Percentiles rank a stretch among this genome's conserved stretches.
phyloP scores from a whole-genome alignment of 2,797 vertebrate genomes.

The Smutsia gigantea region DNA sequence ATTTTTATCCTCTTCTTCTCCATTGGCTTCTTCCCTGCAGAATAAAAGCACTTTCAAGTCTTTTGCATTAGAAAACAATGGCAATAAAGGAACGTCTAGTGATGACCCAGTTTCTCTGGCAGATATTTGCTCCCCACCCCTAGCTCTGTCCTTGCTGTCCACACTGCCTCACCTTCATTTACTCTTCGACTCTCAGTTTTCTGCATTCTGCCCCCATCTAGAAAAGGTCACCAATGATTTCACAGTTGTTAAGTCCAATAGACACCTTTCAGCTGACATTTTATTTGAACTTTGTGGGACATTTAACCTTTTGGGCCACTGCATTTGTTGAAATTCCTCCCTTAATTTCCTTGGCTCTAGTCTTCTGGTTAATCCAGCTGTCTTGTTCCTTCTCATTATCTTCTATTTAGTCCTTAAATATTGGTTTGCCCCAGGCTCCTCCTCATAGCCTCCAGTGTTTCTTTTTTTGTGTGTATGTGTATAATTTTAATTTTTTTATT shows the following conservation, averaged over 20 bases:
- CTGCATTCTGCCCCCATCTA: background rate
- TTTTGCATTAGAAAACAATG: background rate
- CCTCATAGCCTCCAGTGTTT: background rate
- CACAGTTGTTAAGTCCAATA: constrained; percentile 24
- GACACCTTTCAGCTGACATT: background rate
- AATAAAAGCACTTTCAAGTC: background rate
- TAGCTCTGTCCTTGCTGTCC: background rate
- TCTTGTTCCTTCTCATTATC: background rate
- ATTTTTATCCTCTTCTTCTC: background rate
- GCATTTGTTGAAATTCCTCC: background rate
- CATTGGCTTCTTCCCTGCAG: background rate
- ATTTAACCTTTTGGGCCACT: constrained; percentile 46
- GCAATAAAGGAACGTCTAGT: background rate
- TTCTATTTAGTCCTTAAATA: background rate
- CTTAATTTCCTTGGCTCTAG: constrained; percentile 13
- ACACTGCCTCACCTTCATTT: background rate
- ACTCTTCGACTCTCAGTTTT: background rate
- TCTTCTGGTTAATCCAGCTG: background rate
- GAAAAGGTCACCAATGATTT: constrained; percentile 24
- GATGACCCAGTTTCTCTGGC: background rate
- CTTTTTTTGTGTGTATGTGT: too few species aligned
- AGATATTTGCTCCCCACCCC: too few species aligned
- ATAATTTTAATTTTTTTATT: too few species aligned
- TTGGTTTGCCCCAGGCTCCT: background rate
- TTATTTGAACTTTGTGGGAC: constrained; percentile 34